Conservation (phyloP, 2,888 invertebrate genomes). For the Crossocerus cetratus region DNA sequence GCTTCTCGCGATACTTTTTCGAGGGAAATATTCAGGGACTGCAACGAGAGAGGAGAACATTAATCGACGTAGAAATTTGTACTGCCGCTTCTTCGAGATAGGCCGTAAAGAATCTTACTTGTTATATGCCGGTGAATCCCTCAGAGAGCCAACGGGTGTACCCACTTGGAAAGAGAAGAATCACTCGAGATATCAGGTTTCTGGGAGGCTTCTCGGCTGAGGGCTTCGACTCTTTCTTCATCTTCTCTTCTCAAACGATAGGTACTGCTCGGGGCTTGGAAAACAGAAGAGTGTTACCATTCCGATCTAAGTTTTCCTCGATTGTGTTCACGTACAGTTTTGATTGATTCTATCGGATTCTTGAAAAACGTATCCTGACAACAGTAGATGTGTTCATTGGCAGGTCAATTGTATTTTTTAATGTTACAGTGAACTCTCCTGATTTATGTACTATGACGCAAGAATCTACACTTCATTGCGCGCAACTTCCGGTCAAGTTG, state of each 20-base stretch:
- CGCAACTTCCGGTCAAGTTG: conserved; percentile 39
- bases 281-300: conserved; percentile 56
- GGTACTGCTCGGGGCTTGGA: conserved; percentile 44
- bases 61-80: conserved; percentile 14
- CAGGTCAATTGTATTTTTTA: conserved; percentile 13
- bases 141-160: no score
- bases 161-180: no score
- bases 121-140: conserved; percentile 13
- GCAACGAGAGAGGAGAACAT: background rate
- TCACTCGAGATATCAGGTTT: conserved; percentile 19
- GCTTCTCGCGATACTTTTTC: conserved; percentile 13
- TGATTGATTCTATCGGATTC: conserved; percentile 18
- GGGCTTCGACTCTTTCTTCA: background rate
- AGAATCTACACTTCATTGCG: conserved; percentile 21
- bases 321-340: conserved; percentile 51
- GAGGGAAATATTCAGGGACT: conserved; percentile 12
- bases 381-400: conserved; percentile 36
- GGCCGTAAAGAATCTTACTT: conserved; percentile 6
- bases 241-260: conserved; percentile 10
- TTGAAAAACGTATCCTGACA: conserved; percentile 37
- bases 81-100: conserved; percentile 6
- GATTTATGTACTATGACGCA: conserved; percentile 3
- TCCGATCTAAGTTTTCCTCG: conserved; percentile 55
- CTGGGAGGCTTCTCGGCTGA: conserved; percentile 2
- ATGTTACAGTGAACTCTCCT: no score